Base-by-base conservation (phyloP, 2,888 invertebrate genomes). In the Cetonia aurata region DNA sequence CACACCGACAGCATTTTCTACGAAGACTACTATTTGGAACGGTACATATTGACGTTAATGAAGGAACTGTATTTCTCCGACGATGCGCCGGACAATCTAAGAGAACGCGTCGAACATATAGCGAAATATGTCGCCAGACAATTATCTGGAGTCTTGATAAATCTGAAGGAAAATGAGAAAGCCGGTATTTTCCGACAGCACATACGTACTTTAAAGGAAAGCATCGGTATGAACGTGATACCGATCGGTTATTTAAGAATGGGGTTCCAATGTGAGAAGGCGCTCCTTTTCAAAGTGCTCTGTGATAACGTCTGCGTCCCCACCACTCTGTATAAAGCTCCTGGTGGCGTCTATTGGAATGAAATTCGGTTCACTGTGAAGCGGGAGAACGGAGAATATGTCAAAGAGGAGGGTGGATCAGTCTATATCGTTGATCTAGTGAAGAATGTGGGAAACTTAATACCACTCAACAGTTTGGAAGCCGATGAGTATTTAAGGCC, bases 271-370 rank as follows among this genome's bases (percentile, higher is more conserved):
- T 83, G 87, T 67, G 88, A 88, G 73, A 80, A 86, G 69, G 86
- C 88, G 0, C 72, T 89, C 15, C 82, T 89, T 1, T 88, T 87
- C 77, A 87, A 87, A 80, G 86, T 86, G 1, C 78, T 88, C n/a
- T 87, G 87, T 0, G 88, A 89, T 74, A 81, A 83, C 73, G 81
- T 87, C 68, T 82, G 83, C 12, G 80, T 89, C 33, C 87, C 87
- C 0, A 83, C 84, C 42, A 83, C 86, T 3, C 77, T 89, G 17
- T 84, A 85, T 3, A 83, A 85, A 46, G 79, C 80, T n/a, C 74
- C 56, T n/a, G 83, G 85, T 1, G 83, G 86, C 15, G 62, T 81
- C n/a, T 84, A 82, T 75, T 84, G 83, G 83, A 84, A 84, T 71
- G 83, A 84, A 77, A 79, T 84, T 10, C 79, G 80, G n/a, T 69